Percentiles rank a stretch among this genome's conserved stretches.
phyloP scores from a whole-genome alignment of 2,888 invertebrate species.

The Acleris laterana region DNA sequence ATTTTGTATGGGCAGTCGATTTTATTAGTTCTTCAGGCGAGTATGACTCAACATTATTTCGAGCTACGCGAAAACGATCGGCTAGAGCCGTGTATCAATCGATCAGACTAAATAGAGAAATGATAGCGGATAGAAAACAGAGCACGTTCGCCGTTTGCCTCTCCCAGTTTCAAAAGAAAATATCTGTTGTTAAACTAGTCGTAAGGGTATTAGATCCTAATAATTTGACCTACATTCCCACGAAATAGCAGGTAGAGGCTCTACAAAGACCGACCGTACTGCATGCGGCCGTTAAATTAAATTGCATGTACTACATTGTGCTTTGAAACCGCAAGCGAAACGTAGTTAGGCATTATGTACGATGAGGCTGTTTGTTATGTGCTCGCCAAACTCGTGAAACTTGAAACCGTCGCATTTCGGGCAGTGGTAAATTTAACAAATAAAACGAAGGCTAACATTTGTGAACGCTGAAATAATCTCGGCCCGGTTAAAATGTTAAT shows the following conservation, averaged over 20 bases:
- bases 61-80: slow-evolving; percentile 33
- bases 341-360: slow-evolving; percentile 10
- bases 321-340: slow-evolving; percentile 21
- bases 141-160: not conserved
- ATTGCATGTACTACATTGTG: slow-evolving; percentile 27
- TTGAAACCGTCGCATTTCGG: not conserved
- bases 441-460: not conserved
- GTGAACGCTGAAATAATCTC: not conserved
- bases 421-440: not conserved
- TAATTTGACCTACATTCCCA: slow-evolving; percentile 18
- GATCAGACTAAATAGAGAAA: slow-evolving; percentile 22
- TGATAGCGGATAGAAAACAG: slow-evolving; percentile 20
- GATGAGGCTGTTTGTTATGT: slow-evolving; percentile 8
- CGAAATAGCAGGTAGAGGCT: slow-evolving; percentile 19
- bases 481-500: not conserved
- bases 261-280: slow-evolving; percentile 14
- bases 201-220: slow-evolving; percentile 2
- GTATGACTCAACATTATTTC: slow-evolving; percentile 49
- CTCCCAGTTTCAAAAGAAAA: not conserved
- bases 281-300: slow-evolving; percentile 34
- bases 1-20: slow-evolving; percentile 43
- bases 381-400: not conserved
- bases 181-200: not conserved
- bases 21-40: slow-evolving; percentile 44
- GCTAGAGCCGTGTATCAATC: slow-evolving; percentile 24